Evolutionary conservation across 2,888 invertebrate species (phyloP), one percentile per base, ranked within the genome.

Genomic region (Abrostola triplasia): DNA sequence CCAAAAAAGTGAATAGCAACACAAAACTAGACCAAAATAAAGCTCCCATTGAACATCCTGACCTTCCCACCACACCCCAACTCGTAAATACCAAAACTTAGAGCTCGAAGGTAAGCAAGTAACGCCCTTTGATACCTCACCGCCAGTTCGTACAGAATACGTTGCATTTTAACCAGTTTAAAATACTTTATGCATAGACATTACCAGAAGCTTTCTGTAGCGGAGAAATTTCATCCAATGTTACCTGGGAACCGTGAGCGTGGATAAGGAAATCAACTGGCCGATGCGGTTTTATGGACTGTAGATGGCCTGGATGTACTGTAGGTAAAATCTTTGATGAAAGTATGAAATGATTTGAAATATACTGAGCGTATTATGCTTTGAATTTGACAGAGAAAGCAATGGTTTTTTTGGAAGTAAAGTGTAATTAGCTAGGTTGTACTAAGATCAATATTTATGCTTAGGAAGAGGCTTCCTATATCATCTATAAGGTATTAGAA

Each of bases 181-280:
- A 91, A 93, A 93, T 93, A 93, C 92, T 93, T 93, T 94, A 93
- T 93, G 93, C 93, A 93, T 93, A 92, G 93, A 93, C 88, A 91
- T 92, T 92, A 92, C 88, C 81, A 76, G 78, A 68, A 86, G 88
- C 87, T 88, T 86, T 88, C 89, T 86, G 81, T 84, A 81, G 80
- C 53, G 67, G 73, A 70, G 79, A 83, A 84, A 83, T 84, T 84
- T 84, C 81, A 80, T 77, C 78, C 79, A 62, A 82, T 82, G 82
- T 56, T 60, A 8, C 24, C 66, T 13, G 51, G 51, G 36, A 69
- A 48, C 36, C 38, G 24, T 9, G 42, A 36, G 7, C 5, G 5
- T 80, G 84, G 83, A 83, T 77, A 59, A 57, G 78, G 42, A 70
- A 56, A 54, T 52, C 24, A 11, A 35, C 9, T 24, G 11, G 10